Percentiles rank a stretch among this genome's conserved stretches.
phyloP scores from a whole-genome alignment of 2,888 invertebrate species.

The Heliconius sara region DNA sequence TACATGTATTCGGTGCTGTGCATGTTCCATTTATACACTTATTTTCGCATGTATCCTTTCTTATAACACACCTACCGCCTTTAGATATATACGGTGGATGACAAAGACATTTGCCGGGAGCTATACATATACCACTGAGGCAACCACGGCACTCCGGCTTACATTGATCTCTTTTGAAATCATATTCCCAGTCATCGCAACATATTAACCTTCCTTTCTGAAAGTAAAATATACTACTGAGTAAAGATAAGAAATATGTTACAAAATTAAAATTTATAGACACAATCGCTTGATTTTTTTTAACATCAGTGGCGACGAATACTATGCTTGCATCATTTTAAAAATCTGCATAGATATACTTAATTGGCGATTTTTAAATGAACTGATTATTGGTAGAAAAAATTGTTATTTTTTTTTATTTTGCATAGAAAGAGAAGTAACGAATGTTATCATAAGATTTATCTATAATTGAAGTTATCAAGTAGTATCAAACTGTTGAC shows the following conservation, averaged over 20 bases:
- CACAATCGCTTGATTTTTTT: not conserved
- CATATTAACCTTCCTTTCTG: constrained; percentile 31
- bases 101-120: constrained; percentile 61
- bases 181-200: constrained; percentile 45
- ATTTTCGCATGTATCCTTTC: constrained; percentile 65
- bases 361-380: not conserved
- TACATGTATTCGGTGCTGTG: constrained; percentile 61
- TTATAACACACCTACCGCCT: constrained; percentile 34
- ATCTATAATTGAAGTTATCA: not conserved
- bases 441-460: not conserved
- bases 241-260: not conserved
- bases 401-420: too few species aligned
- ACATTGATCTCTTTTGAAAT: constrained; percentile 45
- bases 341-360: not conserved
- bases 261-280: not conserved
- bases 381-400: not conserved
- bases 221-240: not conserved
- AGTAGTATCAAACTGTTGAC: constrained; percentile 7
- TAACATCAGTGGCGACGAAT: not conserved
- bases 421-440: not conserved
- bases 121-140: constrained; percentile 59
- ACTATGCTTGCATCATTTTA: not conserved
- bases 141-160: constrained; percentile 59
- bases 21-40: constrained; percentile 63
- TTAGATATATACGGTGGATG: constrained; percentile 50